Evolutionary conservation across 2,113 vertebrate genomes (phyloP).

Genomic region (Eurypyga helias): DNA sequence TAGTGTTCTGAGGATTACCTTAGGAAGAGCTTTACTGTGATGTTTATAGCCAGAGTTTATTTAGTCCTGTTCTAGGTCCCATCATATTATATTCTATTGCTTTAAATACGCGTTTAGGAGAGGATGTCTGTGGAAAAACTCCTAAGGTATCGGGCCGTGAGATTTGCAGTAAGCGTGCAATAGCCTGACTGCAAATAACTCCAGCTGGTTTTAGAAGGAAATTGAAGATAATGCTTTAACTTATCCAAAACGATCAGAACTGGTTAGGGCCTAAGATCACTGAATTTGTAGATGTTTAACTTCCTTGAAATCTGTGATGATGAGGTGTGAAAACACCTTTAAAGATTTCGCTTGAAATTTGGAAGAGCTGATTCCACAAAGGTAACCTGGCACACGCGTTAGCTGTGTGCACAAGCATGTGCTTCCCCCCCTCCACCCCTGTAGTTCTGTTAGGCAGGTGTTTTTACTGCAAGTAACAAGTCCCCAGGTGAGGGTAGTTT

Average conservation of each 20-base stretch:
- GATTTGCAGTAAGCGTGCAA: not conserved
- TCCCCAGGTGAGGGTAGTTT: not conserved
- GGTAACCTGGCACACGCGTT: not conserved
- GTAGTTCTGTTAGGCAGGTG: not conserved
- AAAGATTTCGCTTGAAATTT: not conserved
- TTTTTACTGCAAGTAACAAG: not conserved
- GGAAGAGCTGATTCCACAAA: not conserved
- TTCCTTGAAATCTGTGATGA: not conserved
- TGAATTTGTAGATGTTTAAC: not conserved
- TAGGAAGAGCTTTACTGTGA: not conserved
- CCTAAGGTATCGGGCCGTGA: not conserved
- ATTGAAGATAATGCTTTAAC: not conserved
- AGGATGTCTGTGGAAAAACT: not conserved
- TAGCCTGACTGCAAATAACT: not conserved
- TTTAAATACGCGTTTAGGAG: not conserved
- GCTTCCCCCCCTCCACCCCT: rapidly evolving
- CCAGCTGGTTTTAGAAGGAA: not conserved
- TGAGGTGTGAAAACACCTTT: not conserved
- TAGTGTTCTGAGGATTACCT: not conserved
- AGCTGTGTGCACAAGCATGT: not conserved
- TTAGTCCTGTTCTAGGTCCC: not conserved
- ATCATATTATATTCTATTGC: not conserved
- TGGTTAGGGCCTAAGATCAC: not conserved
- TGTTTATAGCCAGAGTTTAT: not conserved
- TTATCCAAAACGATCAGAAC: not conserved